Evolutionary conservation across 2,888 invertebrate genomes (phyloP), one percentile per base, ranked within the genome.

Genomic region (Marasmarcha lunaedactyla): DNA sequence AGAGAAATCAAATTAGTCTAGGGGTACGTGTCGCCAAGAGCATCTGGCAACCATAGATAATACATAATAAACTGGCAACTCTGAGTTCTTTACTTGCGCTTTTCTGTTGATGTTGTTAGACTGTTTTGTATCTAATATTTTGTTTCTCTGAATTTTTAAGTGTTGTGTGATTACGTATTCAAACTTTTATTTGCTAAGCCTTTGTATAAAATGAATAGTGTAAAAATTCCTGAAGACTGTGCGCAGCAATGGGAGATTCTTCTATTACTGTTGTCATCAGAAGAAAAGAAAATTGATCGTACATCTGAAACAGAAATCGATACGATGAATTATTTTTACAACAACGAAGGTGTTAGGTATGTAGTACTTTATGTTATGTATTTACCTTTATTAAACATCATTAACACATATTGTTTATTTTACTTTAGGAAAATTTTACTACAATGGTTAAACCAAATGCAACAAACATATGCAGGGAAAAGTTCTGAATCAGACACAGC

Each of bases 241-340:
- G 59, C 71, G 1, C 67, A 74, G 44, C 78, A 79, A 46, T 83
- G 81, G 83, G 78, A 83, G 44, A 61, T 78, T n/a, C 51, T 79
- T 27, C 51, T 78, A 11, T 58, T 77, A 12, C 56, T 79, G 36
- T 52, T 79, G 38, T 71, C 77, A 13, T 71, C 74, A 6, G 81
- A 83, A 45, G 81, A 81, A 44, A 79, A 72, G 52, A 81, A 73
- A 47, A 73, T 73, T 42, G 72, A 78, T 51, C 59, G 74, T 20
- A 73, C 70, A 4, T 57, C 48, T 36, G 77, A 78, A 30, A 62
- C 52, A 41, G 78, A 78, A 46, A 54, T 74, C 7, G 77, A 78
- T 14, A 77, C 77, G 1, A 73, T 81, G 66, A 62, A 48, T 35
- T 78, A 81, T 50, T 73, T 78, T 49, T 61, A 56, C 41, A 66